phyloP scores from a whole-genome alignment of 1,140 invertebrate species.

The Drosophila mauritiana region DNA sequence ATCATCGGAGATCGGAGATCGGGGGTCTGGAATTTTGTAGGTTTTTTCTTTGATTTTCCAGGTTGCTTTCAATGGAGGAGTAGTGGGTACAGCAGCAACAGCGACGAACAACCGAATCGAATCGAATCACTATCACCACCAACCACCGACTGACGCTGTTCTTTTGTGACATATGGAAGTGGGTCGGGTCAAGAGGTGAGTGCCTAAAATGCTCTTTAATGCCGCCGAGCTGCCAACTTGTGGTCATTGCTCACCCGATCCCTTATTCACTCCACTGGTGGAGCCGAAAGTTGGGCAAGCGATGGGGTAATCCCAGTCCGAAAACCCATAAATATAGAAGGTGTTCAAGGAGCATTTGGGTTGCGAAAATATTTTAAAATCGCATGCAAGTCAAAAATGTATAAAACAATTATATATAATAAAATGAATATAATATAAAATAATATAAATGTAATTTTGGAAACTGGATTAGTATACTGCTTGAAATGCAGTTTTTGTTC shows the following conservation, averaged over 20 bases:
- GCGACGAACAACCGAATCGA: neutral
- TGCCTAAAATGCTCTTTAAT: slow-evolving; percentile 41
- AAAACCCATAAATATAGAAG: neutral
- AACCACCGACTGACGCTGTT: slow-evolving; percentile 33
- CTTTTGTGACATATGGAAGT: slow-evolving; percentile 53
- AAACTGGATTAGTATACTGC: too few relatives aligned
- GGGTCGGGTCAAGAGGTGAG: slow-evolving; percentile 59
- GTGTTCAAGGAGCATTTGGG: neutral
- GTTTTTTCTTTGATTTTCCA: neutral
- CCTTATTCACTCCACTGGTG: slow-evolving; percentile 4
- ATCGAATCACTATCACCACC: neutral
- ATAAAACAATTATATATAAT: too few relatives aligned
- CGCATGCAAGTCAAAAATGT: too few relatives aligned
- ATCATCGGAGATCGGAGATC: neutral
- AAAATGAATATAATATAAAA: too few relatives aligned
- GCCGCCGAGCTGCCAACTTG: slow-evolving; percentile 23
- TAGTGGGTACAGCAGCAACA: slow-evolving; percentile 6
- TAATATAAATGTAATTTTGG: too few relatives aligned
- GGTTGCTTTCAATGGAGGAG: slow-evolving; percentile 10
- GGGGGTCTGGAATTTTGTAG: neutral
- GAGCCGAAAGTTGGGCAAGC: slow-evolving; percentile 17
- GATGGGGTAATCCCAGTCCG: slow-evolving; percentile 11
- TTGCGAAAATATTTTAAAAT: too few relatives aligned
- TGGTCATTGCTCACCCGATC: slow-evolving; percentile 19
- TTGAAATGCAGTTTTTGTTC: too few relatives aligned